phyloP scores from a whole-genome alignment of 2,797 vertebrate genomes.

The Hypotaenidia okinawae region DNA sequence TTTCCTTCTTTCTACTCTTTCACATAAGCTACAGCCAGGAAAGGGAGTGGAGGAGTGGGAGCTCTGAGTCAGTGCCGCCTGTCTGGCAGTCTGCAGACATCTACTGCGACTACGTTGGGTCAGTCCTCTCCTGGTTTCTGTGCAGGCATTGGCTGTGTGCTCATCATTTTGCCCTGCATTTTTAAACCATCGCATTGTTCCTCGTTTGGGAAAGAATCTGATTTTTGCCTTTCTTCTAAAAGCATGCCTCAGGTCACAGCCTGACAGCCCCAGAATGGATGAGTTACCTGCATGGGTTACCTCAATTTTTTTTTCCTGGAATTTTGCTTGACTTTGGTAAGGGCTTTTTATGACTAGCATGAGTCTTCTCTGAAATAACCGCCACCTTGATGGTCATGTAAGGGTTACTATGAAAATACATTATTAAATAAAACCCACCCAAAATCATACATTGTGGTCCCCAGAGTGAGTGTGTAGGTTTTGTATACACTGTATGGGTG shows the following conservation, averaged over 20 bases:
- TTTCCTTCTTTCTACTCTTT: slow-evolving; percentile 19
- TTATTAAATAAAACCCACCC: too few relatives aligned
- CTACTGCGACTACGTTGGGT: neutral
- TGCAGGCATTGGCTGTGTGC: neutral
- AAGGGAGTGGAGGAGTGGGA: neutral
- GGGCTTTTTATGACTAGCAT: neutral
- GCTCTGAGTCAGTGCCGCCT: neutral
- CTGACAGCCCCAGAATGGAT: neutral
- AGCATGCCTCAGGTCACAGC: neutral
- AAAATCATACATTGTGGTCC: neutral
- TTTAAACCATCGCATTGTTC: neutral
- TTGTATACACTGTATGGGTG: neutral
- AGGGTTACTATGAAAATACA: neutral
- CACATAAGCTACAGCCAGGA: neutral
- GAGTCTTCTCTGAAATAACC: neutral
- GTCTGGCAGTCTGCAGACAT: neutral
- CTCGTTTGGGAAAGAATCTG: neutral
- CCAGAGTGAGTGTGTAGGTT: neutral
- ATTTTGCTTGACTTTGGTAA: neutral
- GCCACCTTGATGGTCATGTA: neutral
- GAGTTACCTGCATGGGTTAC: neutral
- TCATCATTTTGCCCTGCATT: neutral
- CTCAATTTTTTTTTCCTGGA: neutral
- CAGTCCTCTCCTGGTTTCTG: neutral
- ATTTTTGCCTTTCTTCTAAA: neutral